These are phyloP conservation scores for Oligia strigilis DNA, from an alignment of 2,888 invertebrate genomes.

Conservation along the genomic window DNA sequence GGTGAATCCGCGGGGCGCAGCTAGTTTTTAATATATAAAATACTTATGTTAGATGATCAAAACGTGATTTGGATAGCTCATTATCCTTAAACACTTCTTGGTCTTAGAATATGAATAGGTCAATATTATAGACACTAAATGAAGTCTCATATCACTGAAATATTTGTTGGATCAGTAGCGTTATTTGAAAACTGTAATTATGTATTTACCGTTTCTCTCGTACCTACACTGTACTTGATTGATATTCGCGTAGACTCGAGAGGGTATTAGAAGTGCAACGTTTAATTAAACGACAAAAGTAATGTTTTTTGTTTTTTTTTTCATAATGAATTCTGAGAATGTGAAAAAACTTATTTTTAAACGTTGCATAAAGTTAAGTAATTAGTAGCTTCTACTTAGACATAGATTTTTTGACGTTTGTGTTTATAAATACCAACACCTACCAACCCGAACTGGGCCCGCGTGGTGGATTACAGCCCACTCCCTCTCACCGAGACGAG, in stretches of 20 bases:
- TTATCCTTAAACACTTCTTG: not conserved
- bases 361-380: not conserved
- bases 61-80: not conserved
- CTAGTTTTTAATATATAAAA: not conserved
- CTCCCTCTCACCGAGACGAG: too few relatives aligned
- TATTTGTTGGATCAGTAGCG: conserved; percentile 22
- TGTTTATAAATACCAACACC: too few relatives aligned
- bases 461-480: too few relatives aligned
- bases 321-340: not conserved
- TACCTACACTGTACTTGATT: conserved; percentile 59
- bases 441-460: too few relatives aligned
- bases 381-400: not conserved
- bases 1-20: too few relatives aligned
- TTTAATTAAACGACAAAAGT: not conserved
- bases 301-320: too few relatives aligned
- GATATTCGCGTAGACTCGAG: conserved; percentile 47
- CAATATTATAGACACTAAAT: not conserved
- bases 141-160: not conserved
- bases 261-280: conserved; percentile 24
- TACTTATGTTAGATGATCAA: not conserved
- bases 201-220: conserved; percentile 61
- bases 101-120: not conserved
- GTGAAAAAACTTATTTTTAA: too few relatives aligned
- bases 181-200: conserved; percentile 63
- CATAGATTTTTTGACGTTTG: too few relatives aligned